These are phyloP conservation scores for Stegophylla sp. DNA, from an alignment of 2,888 invertebrate genomes.

Conservation along the genomic window DNA sequence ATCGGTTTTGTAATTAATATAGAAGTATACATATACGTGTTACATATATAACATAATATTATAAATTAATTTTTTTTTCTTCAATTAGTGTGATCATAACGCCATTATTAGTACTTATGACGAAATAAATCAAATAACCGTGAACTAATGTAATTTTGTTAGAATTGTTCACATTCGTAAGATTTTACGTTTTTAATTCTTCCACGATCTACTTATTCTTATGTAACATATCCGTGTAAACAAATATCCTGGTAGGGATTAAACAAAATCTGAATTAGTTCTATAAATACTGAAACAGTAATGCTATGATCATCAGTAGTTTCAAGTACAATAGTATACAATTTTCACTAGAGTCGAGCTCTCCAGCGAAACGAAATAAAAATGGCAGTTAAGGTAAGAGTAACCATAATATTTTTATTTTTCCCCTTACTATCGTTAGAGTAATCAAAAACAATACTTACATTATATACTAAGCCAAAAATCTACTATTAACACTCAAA, in stretches of 20 bases:
- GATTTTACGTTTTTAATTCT: constrained; percentile 23
- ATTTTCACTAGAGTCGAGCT: not conserved
- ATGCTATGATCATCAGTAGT: constrained; percentile 15
- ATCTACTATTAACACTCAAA: no score
- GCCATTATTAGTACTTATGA: not conserved
- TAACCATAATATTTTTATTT: not conserved
- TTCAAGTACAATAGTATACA: not conserved
- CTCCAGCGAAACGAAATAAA: not conserved
- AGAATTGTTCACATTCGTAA: not conserved
- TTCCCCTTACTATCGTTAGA: not conserved
- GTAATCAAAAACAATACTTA: no score
- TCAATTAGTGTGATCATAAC: constrained; percentile 13
- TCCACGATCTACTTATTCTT: constrained; percentile 23
- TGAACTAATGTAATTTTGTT: constrained; percentile 12
- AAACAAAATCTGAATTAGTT: not conserved
- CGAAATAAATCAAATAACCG: constrained; percentile 39
- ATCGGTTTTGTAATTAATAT: no score
- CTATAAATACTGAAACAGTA: constrained; percentile 29
- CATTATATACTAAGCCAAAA: no score
- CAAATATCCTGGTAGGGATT: constrained; percentile 20
- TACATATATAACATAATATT: not conserved
- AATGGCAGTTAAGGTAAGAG: constrained; percentile 40
- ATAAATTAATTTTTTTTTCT: not conserved
- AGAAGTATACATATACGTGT: no score
- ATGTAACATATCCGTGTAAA: not conserved